phyloP scores from a whole-genome alignment of 2,888 invertebrate species.

The Apantesis nais region DNA sequence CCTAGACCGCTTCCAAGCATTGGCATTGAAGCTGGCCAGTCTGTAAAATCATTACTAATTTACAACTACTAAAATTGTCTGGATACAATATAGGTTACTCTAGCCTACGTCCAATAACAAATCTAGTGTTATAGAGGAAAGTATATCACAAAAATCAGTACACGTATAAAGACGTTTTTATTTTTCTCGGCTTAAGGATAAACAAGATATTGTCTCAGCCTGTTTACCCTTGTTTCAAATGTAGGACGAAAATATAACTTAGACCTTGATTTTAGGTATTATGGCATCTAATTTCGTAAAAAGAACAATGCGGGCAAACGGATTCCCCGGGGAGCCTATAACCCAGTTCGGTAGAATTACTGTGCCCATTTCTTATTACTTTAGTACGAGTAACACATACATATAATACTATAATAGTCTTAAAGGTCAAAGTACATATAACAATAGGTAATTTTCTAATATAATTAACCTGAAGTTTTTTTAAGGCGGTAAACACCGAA shows the following conservation, averaged over 20 bases:
- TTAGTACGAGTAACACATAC: not conserved
- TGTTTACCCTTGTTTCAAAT: too few relatives aligned
- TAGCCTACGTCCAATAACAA: not conserved
- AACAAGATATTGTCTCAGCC: too few relatives aligned
- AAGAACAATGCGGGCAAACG: conserved; percentile 4
- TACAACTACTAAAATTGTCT: not conserved
- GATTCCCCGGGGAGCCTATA: not conserved
- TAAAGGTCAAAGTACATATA: not conserved
- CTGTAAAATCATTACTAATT: conserved; percentile 1
- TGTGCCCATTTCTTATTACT: not conserved
- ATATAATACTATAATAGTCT: not conserved
- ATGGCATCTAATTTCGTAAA: not conserved
- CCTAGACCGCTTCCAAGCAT: conserved; percentile 5
- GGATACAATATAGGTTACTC: not conserved
- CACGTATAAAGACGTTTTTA: not conserved
- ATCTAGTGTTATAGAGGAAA: not conserved
- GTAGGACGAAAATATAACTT: conserved; percentile 3
- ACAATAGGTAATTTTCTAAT: not conserved
- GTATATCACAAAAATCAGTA: not conserved
- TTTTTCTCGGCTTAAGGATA: too few relatives aligned
- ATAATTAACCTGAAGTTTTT: not conserved
- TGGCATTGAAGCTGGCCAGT: not conserved
- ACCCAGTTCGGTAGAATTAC: not conserved
- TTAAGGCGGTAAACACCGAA: not conserved
- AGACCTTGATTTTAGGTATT: conserved; percentile 2